Percentiles rank a stretch among this genome's conserved stretches.
Conservation (phyloP, 2,888 invertebrate genomes). For the Muschampia plurimacula region DNA sequence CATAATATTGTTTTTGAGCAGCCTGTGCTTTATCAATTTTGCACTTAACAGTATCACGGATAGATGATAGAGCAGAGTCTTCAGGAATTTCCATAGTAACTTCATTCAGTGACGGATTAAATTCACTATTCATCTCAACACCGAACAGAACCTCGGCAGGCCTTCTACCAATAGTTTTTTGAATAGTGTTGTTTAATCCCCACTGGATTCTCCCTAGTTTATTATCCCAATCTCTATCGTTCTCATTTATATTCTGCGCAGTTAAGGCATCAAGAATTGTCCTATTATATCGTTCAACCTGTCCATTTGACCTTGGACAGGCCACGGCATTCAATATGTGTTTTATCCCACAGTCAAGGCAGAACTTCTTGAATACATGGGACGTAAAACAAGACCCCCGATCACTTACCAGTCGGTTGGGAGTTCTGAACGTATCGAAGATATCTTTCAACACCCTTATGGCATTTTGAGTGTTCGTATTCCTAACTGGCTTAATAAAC, state of each 20-base stretch:
- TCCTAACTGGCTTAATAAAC: not conserved
- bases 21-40: slow-evolving; percentile 24
- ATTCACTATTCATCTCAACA: not conserved
- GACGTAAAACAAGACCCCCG: not conserved
- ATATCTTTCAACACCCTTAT: not conserved
- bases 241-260: not conserved
- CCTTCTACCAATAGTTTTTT: not conserved
- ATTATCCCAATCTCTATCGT: not conserved
- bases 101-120: not conserved
- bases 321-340: not conserved
- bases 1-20: slow-evolving; percentile 42
- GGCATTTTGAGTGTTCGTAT: not conserved
- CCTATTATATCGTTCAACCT: not conserved
- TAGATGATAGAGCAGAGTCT: not conserved
- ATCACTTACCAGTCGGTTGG: not conserved
- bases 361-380: not conserved
- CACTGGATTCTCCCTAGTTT: not conserved
- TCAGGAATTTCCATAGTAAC: slow-evolving; percentile 21
- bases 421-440: not conserved
- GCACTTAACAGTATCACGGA: not conserved
- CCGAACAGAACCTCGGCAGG: not conserved
- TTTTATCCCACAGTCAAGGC: not conserved
- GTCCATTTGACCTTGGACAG: not conserved
- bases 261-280: not conserved
- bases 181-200: not conserved